phyloP scores from a whole-genome alignment of 2,888 invertebrate genomes.

The Lathronympha strigana region DNA sequence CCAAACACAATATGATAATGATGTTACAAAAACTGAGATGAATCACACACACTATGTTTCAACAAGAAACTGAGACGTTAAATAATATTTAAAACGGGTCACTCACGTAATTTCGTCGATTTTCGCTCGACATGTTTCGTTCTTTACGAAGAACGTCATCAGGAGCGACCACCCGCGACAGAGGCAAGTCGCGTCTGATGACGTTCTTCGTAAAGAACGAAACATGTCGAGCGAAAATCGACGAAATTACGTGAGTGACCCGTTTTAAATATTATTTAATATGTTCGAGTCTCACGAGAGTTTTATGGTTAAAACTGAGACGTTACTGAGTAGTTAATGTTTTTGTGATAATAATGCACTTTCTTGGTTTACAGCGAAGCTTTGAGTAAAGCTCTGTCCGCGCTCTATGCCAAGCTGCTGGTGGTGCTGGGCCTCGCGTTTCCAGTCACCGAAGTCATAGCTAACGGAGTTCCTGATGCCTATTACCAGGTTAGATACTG shows the following conservation, averaged over 20 bases:
- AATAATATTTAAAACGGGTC: no score
- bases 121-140: no score
- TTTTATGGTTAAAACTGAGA: no score
- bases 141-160: no score
- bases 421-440: conserved; percentile 93
- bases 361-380: conserved; percentile 84
- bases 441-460: conserved; percentile 94
- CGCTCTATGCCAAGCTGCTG: conserved; percentile 92
- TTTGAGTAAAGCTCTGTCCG: conserved; percentile 89
- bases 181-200: no score
- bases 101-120: no score
- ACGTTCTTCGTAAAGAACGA: no score
- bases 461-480: conserved; percentile 88
- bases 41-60: conserved; percentile 24
- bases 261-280: no score
- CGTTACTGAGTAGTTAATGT: not conserved
- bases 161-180: no score
- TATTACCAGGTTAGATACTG: conserved; percentile 86
- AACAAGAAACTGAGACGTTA: conserved; percentile 16
- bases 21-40: conserved; percentile 32
- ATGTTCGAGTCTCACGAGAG: no score
- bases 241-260: no score
- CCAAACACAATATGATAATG: conserved; percentile 26
- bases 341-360: not conserved
- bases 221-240: no score